Base-by-base conservation (phyloP, 2,113 vertebrate species). In the Numenius arquata region DNA sequence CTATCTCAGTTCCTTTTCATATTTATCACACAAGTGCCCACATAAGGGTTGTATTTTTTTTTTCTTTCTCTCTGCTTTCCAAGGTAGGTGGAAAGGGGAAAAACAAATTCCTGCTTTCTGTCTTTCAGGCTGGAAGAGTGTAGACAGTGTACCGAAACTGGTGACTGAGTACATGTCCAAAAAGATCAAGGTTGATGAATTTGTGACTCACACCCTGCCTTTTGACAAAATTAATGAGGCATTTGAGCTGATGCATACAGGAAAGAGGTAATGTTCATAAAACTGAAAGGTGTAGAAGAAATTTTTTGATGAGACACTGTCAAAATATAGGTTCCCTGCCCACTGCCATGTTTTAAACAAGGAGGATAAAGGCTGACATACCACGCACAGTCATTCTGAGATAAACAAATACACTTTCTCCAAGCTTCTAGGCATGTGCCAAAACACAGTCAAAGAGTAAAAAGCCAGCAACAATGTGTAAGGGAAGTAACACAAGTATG, bases 111-210 rank as follows among this genome's bases (percentile, higher is more conserved):
- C 22, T 36, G 5, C 40, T 83, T 73, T 72, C 53, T 76, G 93
- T 95, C 71, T 89, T 97, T 74, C 88, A 98, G 98, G 98, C 40
- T 98, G 98, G 98, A 98, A 98, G 91, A 98, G 98, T 4, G 96
- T 98, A 18, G 98, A 98, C 65, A 98, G 6, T 4, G 92, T 99
- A 15, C 98, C 98, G 0, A 98, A 98, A 89, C 86, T 98, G 93
- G 98, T 99, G 91, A 96, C 96, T 43, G 98, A 99, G 70, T 98
- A 99, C 84, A 98, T 98, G 98, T 97, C 98, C 56, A 98, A 98
- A 88, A 98, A 98, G 96, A 98, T 98, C 65, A 98, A 98, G 94
- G 96, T 99, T 76, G 98, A 98, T 84, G 98, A 98, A 91, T 99
- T 98, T 95, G 97, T 99, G 76, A 98, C 98, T 91, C 97, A 98